phyloP scores from a whole-genome alignment of 2,888 invertebrate species.

The Notodonta dromedarius region DNA sequence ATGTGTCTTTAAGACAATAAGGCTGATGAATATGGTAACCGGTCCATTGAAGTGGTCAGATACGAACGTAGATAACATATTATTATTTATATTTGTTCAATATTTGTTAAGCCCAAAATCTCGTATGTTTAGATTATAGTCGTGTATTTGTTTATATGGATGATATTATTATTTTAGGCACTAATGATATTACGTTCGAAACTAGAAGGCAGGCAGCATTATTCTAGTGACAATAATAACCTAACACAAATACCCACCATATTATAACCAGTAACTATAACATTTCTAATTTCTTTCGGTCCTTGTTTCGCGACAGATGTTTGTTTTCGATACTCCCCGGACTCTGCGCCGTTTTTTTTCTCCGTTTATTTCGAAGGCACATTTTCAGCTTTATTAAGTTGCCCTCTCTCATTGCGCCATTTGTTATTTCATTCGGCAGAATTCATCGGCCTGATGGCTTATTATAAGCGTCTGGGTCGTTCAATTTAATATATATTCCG shows the following conservation, averaged over 20 bases:
- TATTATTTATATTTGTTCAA: no score
- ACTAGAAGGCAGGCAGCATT: no score
- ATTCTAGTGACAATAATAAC: no score
- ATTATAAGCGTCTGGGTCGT: constrained; percentile 20
- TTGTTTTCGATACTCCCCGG: constrained; percentile 41
- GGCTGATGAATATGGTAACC: constrained; percentile 6
- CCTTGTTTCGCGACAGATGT: constrained; percentile 48
- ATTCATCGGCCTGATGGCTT: constrained; percentile 21
- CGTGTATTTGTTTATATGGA: no score
- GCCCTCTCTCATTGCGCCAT: constrained; percentile 25
- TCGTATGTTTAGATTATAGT: no score
- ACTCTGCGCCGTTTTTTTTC: constrained; percentile 26
- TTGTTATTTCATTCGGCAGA: constrained; percentile 23
- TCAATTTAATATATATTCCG: constrained; percentile 17
- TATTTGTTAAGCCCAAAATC: no score
- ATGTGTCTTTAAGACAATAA: neutral
- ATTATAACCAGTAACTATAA: neutral
- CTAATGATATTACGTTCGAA: no score
- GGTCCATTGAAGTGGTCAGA: neutral
- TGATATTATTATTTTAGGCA: no score
- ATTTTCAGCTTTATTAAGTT: constrained; percentile 33
- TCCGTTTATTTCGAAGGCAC: constrained; percentile 39
- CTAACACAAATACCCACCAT: no score
- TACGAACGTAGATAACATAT: no score
- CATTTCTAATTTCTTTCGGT: constrained; percentile 25